Evolutionary conservation across 1,140 invertebrate genomes (phyloP).

Genomic region (Lepeophtheirus salmonis): DNA sequence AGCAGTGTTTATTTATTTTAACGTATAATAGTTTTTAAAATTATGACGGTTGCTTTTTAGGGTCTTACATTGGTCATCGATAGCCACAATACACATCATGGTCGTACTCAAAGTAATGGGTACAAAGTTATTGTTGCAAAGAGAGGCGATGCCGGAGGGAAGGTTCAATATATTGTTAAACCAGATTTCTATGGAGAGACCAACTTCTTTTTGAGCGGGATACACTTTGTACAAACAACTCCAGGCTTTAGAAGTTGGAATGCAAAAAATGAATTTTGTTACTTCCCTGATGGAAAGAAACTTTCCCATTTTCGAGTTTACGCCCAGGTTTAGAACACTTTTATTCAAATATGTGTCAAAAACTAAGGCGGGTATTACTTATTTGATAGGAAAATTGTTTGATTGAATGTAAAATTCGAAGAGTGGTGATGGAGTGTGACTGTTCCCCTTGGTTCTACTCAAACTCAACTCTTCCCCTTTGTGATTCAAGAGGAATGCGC

Average conservation of each 20-base stretch:
- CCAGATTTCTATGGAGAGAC: not conserved
- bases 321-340: not conserved
- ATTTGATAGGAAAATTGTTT: no score
- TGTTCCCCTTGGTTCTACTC: no score
- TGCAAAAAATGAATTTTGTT: not conserved
- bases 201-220: not conserved
- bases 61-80: not conserved
- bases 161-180: not conserved
- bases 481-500: no score
- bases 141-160: not conserved
- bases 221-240: not conserved
- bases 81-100: not conserved
- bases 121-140: not conserved
- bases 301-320: not conserved
- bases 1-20: no score
- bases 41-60: no score
- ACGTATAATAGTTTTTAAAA: no score
- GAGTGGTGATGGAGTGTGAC: no score
- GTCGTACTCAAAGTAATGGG: not conserved
- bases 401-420: no score
- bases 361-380: no score
- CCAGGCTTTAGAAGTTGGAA: not conserved
- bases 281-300: not conserved
- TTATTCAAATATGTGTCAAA: not conserved
- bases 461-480: no score